Evolutionary conservation across 2,113 vertebrate species (phyloP).

Genomic region (Rissa tridactyla): DNA sequence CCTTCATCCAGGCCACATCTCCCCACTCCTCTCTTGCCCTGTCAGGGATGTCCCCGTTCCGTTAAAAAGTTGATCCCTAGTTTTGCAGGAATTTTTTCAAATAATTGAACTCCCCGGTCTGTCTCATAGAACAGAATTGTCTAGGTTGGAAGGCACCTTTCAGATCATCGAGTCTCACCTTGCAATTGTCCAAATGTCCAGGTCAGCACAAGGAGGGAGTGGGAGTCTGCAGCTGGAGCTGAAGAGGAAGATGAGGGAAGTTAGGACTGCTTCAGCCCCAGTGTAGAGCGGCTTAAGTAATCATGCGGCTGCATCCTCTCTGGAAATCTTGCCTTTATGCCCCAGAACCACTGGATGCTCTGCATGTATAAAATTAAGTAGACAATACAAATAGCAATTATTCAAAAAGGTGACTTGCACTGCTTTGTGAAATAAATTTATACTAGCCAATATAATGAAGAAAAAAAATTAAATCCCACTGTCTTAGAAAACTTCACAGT

Average conservation of each 20-base stretch:
- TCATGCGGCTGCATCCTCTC: background rate
- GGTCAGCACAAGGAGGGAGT: background rate
- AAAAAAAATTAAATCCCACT: background rate
- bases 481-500: background rate
- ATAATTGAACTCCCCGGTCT: background rate
- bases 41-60: background rate
- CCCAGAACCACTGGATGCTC: background rate
- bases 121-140: background rate
- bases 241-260: background rate
- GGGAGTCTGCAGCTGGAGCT: background rate
- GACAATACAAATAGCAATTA: background rate
- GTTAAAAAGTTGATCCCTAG: background rate
- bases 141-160: too few relatives aligned
- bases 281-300: background rate
- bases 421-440: background rate
- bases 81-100: background rate
- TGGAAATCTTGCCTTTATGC: background rate
- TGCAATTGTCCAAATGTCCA: background rate
- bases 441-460: background rate
- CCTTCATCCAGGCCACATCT: background rate
- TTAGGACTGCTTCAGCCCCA: background rate
- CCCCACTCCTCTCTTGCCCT: background rate
- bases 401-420: background rate
- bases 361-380: background rate
- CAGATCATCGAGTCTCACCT: background rate